Conservation (phyloP, 2,797 vertebrate genomes). For the Pseudochirops corinnae region DNA sequence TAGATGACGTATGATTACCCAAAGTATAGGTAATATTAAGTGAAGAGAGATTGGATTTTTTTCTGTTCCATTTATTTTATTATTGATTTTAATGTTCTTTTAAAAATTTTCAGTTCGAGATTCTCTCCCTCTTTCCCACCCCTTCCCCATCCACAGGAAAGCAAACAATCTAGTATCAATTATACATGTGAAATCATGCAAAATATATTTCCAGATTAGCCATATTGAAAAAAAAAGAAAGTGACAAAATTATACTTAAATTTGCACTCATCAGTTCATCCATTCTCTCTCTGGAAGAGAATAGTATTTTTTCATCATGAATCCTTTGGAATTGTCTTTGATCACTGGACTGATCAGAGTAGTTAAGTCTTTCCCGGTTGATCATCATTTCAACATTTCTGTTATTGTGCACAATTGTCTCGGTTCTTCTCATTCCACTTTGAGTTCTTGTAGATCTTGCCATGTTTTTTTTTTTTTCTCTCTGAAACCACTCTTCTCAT, state of each 20-base stretch:
- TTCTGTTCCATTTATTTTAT: background rate
- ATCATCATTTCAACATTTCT: background rate
- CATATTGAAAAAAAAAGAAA: background rate
- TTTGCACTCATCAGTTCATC: background rate
- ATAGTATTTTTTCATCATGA: background rate
- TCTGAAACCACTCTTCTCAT: background rate
- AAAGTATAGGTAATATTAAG: background rate
- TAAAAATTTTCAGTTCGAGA: background rate
- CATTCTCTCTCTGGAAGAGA: background rate
- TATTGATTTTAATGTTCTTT: background rate
- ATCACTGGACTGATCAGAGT: background rate
- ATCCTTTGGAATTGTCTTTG: background rate
- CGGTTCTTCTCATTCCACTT: background rate
- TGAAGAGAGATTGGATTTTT: background rate
- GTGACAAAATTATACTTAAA: background rate
- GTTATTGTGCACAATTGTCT: background rate
- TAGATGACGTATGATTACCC: background rate
- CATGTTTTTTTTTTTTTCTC: background rate
- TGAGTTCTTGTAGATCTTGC: background rate
- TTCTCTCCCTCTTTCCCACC: background rate
- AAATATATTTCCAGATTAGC: background rate
- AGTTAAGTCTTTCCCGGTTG: background rate
- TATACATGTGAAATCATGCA: background rate
- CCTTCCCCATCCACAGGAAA: background rate
- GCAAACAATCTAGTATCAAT: background rate